These are phyloP conservation scores for Cygnus olor DNA, from an alignment of 2,797 vertebrate species.

Conservation along the genomic window DNA sequence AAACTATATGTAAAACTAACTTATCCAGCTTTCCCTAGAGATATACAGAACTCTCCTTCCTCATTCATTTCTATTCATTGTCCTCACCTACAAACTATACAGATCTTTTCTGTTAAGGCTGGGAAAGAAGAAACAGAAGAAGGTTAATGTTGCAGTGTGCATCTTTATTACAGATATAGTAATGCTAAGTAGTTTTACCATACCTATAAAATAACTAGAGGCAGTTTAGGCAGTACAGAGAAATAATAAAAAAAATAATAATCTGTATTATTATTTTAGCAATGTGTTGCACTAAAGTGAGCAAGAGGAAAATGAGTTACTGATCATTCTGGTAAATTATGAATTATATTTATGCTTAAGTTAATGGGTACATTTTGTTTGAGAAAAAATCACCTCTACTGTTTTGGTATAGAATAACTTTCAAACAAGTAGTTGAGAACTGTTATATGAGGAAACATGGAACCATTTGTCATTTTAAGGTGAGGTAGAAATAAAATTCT, in stretches of 20 bases:
- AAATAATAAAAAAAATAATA: background rate
- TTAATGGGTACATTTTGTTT: background rate
- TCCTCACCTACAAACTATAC: background rate
- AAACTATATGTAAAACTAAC: background rate
- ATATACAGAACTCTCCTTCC: background rate
- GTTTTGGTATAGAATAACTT: background rate
- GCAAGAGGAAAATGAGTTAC: background rate
- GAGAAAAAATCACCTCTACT: background rate
- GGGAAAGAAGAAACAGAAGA: background rate
- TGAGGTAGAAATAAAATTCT: background rate
- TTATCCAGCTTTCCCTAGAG: background rate
- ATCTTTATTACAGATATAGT: background rate
- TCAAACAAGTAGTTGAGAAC: background rate
- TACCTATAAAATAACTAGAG: background rate
- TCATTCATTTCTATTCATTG: background rate
- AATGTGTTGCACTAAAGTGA: background rate
- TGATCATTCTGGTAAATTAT: background rate
- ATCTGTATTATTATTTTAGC: background rate
- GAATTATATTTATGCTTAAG: background rate
- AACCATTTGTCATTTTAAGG: background rate
- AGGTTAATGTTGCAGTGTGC: background rate
- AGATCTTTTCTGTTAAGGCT: background rate
- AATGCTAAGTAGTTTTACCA: background rate
- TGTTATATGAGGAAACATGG: background rate
- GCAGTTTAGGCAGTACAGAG: background rate